Evolutionary conservation across 2,888 invertebrate genomes (phyloP), one percentile per base, ranked within the genome.

Genomic region (Zeuzera pyrina): DNA sequence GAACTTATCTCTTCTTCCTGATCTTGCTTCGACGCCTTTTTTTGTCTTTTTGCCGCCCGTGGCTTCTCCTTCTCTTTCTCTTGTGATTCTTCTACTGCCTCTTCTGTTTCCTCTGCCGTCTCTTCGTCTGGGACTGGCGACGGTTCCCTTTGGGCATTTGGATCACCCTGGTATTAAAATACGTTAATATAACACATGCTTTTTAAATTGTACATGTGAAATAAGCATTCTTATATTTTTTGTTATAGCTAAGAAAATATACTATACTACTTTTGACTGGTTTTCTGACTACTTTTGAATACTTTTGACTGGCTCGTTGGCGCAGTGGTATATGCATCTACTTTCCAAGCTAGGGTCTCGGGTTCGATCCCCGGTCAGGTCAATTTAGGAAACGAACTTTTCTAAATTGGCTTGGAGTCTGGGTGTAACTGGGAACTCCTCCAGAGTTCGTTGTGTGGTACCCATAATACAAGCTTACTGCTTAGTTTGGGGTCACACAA

Each of bases 1-100:
- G 79, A 77, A n/a, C 78, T 79, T 0, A 73, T 60, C 7, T 74
- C 65, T 43, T 79, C 72, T 4, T 62, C 74, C 16, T 77, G 73
- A 32, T 81, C 71, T 1, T 70, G 70, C n/a, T n/a, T n/a, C 8
- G 26, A 12, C 4, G 57, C 52, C 16, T 59, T 64, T 47, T 64
- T 72, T 37, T 57, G 57, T 22, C 66, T 42, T 36, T 68, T 76
- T n/a, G 38, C 48, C 24, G 45, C 51, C 27, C 55, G 56, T 24
- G 41, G 47, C 28, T 44, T 53, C 31, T 15, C 36, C 24, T 16
- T 39, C 31, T 22, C 33, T 24, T 28, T 38, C 30, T 25, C 13
- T 24, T 15, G 25, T 11, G 4, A 8, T n/a, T 34, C 22, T 8
- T 30, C 38, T 21, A 49, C 41, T 7, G 13, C 12, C 58, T 57